Percentiles rank a stretch among this genome's conserved stretches.
Evolutionary conservation across 23 tunicate species (phyloP).

Genomic region (Styela clava): DNA sequence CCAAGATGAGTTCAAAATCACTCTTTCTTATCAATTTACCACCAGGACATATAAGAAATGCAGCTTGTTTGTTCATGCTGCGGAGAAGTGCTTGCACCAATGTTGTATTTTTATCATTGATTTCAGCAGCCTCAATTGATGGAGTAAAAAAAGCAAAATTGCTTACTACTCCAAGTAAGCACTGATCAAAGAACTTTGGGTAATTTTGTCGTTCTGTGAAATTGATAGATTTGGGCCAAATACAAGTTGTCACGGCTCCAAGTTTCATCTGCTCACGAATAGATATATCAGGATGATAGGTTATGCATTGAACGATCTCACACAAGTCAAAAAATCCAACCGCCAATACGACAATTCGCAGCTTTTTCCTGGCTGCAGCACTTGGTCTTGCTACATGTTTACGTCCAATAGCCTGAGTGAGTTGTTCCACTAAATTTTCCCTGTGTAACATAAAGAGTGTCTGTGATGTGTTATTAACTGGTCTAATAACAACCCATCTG

Average conservation of each 20-base stretch:
- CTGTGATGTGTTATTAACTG: neutral
- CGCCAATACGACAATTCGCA: slow-evolving; percentile 55
- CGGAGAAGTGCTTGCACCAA: slow-evolving; percentile 53
- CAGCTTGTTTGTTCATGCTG: slow-evolving; percentile 56
- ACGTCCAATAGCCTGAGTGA: slow-evolving; percentile 45
- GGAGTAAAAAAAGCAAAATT: slow-evolving; percentile 19
- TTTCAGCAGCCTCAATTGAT: slow-evolving; percentile 3
- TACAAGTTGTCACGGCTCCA: slow-evolving; percentile 70
- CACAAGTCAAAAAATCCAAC: slow-evolving; percentile 62
- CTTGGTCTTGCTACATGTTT: slow-evolving; percentile 54
- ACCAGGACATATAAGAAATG: slow-evolving; percentile 58
- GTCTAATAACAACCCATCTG: slow-evolving; percentile 70
- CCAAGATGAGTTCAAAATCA: slow-evolving; percentile 70
- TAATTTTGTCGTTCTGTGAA: slow-evolving; percentile 22
- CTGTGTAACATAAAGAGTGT: neutral
- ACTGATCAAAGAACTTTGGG: slow-evolving; percentile 59
- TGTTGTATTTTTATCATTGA: slow-evolving; percentile 48
- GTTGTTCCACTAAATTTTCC: slow-evolving; percentile 20
- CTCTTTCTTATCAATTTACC: slow-evolving; percentile 46
- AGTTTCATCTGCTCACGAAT: slow-evolving; percentile 38
- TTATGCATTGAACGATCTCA: slow-evolving; percentile 44
- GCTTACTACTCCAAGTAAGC: slow-evolving; percentile 48
- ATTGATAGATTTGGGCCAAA: slow-evolving; percentile 39
- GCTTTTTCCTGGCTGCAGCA: slow-evolving; percentile 60
- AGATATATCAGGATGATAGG: slow-evolving; percentile 38